phyloP scores from a whole-genome alignment of 2,888 invertebrate species.

The Tachina fera region DNA sequence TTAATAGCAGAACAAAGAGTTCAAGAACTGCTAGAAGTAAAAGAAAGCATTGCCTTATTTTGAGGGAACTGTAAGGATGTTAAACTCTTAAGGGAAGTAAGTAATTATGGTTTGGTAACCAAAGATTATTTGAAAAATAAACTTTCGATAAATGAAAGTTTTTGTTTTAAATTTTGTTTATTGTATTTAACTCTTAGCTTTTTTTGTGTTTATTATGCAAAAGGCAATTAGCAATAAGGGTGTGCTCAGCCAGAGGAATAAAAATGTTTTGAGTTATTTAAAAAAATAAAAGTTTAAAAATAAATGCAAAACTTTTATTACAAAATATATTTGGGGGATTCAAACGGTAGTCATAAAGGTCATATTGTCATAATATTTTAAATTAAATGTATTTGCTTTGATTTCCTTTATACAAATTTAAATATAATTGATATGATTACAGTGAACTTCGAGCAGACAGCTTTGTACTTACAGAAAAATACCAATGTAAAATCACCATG shows the following conservation, averaged over 20 bases:
- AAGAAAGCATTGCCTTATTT: neutral
- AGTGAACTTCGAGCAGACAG: too few species aligned
- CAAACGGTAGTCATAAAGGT: too few species aligned
- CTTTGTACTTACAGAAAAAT: too few species aligned
- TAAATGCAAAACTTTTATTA: too few species aligned
- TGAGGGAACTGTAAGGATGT: neutral
- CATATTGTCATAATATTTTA: too few species aligned
- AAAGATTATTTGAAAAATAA: slow-evolving; percentile 50
- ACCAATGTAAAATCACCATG: too few species aligned
- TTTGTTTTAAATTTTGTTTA: slow-evolving; percentile 28
- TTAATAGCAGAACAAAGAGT: neutral
- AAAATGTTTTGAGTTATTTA: too few species aligned
- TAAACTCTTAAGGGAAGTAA: slow-evolving; percentile 35
- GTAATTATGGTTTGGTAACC: slow-evolving; percentile 65
- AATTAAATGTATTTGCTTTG: too few species aligned
- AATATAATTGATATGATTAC: too few species aligned
- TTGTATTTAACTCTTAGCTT: neutral
- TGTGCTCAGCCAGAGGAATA: neutral
- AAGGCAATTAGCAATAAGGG: neutral
- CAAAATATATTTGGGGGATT: too few species aligned
- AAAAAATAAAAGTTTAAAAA: too few species aligned
- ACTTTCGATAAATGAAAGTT: slow-evolving; percentile 60
- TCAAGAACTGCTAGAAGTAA: neutral
- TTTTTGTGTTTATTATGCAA: neutral
- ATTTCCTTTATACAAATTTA: too few species aligned